Evolutionary conservation across 2,113 vertebrate species (phyloP), one percentile per base, ranked within the genome.

Genomic region (Struthidea cinerea): DNA sequence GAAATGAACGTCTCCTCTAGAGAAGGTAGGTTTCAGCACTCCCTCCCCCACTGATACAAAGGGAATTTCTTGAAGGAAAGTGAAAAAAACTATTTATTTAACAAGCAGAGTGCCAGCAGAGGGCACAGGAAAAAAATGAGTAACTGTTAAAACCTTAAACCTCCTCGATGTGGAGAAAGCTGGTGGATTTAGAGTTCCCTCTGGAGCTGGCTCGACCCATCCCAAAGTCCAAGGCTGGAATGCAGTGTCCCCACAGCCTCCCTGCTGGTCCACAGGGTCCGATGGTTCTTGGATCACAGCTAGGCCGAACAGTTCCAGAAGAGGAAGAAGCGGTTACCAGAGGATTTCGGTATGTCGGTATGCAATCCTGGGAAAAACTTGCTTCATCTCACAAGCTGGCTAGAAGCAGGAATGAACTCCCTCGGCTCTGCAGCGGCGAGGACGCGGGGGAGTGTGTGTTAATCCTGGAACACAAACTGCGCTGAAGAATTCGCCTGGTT

Each of bases 221-320:
- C 56, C 56, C 9, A 6, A 57, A n/a, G 6, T 59, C 56, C 9
- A 3, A 59, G 22, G n/a, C 56, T 2, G 4, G n/a, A 4, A 35
- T 24, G n/a, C 9, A 1, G n/a, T 4, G 4, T 24, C 22, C n/a
- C 33, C 0, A 1, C 33, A 35, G 9, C 22, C 22, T 59, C n/a
- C 22, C n/a, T 59, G 33, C n/a, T 2, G 3, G 56, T 35, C n/a
- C n/a, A 24, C 4, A 4, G n/a, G 33, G 9, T 59, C n/a, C 4
- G 4, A 22, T 59, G 56, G 6, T 24, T 57, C 56, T 57, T 4
- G 1, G 33, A 24, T 35, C 56, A 35, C 56, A 57, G 56, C 56
- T 10, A 24, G 56, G 33, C 33, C 1, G 6, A 24, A 16, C 22
- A 35, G 56, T 10, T 57, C 21, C 33, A 57, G 33, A 35, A 57